Evolutionary conservation across 2,888 invertebrate genomes (phyloP).

Genomic region (Amitus sp.): DNA sequence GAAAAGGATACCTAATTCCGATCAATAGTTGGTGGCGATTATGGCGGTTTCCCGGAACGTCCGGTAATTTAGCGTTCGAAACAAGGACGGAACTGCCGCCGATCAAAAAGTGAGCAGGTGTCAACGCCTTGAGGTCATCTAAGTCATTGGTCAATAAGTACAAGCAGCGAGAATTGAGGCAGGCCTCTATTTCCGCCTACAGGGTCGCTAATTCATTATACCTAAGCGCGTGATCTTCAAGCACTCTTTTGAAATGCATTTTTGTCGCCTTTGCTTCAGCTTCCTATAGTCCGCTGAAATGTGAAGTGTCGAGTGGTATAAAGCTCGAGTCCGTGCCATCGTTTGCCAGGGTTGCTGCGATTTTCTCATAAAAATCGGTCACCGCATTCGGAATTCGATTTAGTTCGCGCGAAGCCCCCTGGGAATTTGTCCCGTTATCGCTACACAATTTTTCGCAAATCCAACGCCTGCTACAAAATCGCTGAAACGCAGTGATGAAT

Average conservation of each 20-base stretch:
- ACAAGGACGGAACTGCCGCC: not conserved
- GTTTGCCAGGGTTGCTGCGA: constrained; percentile 9
- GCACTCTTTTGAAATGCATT: constrained; percentile 29
- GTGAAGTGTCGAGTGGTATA: constrained; percentile 42
- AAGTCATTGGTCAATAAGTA: not conserved
- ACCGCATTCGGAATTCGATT: constrained; percentile 9
- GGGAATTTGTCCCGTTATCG: constrained; percentile 23
- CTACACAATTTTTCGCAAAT: constrained; percentile 8
- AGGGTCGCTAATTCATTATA: constrained; percentile 5
- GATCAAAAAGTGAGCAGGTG: constrained; percentile 1
- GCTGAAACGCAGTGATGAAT: constrained; percentile 11
- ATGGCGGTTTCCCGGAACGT: not conserved
- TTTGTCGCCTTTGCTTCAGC: constrained; percentile 31
- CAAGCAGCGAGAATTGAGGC: too few relatives aligned
- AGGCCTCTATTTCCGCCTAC: not conserved
- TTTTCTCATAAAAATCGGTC: constrained; percentile 5
- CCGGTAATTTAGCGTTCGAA: not conserved
- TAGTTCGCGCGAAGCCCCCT: constrained; percentile 19
- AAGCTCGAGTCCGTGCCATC: constrained; percentile 43
- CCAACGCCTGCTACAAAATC: constrained; percentile 11
- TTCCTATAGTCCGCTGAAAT: constrained; percentile 40
- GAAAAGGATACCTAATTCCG: not conserved
- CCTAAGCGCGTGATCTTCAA: constrained; percentile 21
- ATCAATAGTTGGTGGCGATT: not conserved
- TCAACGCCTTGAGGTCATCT: constrained; percentile 1